Percentiles rank a stretch among this genome's conserved stretches.
phyloP scores from a whole-genome alignment of 2,797 vertebrate species.

The Furcifer pardalis region DNA sequence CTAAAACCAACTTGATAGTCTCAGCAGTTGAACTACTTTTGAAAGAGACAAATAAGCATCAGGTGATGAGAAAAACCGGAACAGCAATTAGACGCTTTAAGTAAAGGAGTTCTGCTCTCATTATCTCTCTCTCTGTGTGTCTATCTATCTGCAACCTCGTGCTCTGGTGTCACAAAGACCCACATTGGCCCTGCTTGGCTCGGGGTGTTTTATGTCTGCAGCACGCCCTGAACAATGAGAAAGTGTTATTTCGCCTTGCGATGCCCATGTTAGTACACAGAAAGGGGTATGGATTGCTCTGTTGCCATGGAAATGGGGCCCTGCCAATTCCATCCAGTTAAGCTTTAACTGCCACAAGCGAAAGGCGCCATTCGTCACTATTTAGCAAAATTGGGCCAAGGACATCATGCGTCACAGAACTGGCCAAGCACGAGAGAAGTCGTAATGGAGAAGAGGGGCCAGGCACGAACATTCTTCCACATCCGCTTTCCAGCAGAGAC shows the following conservation, averaged over 20 bases:
- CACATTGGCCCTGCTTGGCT: background rate
- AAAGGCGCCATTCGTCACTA: constrained; percentile 49
- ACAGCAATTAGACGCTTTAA: no score
- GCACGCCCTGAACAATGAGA: constrained; percentile 56
- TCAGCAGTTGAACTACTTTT: background rate
- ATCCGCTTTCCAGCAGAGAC: background rate
- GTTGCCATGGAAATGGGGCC: constrained; percentile 61
- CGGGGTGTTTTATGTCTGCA: constrained; percentile 38
- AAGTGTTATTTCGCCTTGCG: constrained; percentile 26
- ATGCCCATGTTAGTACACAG: constrained; percentile 24
- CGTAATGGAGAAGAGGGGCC: background rate
- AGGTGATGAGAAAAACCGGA: no score
- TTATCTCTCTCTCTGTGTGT: background rate
- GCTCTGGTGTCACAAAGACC: constrained; percentile 13
- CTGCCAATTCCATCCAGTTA: constrained; percentile 46
- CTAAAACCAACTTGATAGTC: background rate
- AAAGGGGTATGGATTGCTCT: constrained; percentile 49
- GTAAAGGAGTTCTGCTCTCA: background rate
- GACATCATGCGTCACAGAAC: constrained; percentile 13
- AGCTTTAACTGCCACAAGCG: constrained; percentile 40
- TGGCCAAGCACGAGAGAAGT: background rate
- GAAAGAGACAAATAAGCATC: no score
- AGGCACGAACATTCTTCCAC: background rate
- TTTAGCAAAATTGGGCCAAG: constrained; percentile 9
- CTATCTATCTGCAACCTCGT: background rate